These are phyloP conservation scores for Polyergus mexicanus DNA, from an alignment of 1,140 invertebrate species.

Conservation along the genomic window DNA sequence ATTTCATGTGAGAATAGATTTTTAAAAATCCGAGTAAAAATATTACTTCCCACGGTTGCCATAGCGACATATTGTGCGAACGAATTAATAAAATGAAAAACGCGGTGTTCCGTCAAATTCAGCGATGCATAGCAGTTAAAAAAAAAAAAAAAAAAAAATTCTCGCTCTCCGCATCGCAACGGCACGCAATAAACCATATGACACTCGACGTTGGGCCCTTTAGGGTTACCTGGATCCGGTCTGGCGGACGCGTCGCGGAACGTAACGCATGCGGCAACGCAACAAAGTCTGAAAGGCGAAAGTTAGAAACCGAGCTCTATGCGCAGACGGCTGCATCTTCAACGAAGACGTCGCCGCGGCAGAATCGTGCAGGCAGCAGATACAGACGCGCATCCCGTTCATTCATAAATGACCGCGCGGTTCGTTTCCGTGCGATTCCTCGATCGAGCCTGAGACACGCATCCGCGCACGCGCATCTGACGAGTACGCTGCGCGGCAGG, in stretches of 20 bases:
- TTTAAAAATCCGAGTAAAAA: not conserved
- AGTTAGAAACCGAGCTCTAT: not conserved
- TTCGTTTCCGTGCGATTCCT: slow-evolving; percentile 61
- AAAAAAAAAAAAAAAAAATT: not conserved
- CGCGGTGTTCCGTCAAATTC: not conserved
- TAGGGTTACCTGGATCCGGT: slow-evolving; percentile 27
- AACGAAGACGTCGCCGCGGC: slow-evolving; percentile 12
- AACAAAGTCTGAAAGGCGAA: slow-evolving; percentile 25
- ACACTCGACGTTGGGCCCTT: slow-evolving; percentile 34
- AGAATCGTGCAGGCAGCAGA: slow-evolving; percentile 46
- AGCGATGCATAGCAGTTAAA: slow-evolving; percentile 25
- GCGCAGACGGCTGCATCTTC: slow-evolving; percentile 21
- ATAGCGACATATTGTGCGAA: too few relatives aligned
- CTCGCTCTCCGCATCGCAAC: slow-evolving; percentile 29
- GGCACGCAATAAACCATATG: slow-evolving; percentile 49
- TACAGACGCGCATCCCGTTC: slow-evolving; percentile 46
- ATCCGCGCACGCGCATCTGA: slow-evolving; percentile 48
- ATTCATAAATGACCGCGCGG: slow-evolving; percentile 68
- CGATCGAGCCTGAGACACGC: slow-evolving; percentile 58
- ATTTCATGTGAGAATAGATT: not conserved
- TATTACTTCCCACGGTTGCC: too few relatives aligned
- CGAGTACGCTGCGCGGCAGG: slow-evolving; percentile 62
- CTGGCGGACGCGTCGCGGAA: slow-evolving; percentile 19
- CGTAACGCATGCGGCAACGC: slow-evolving; percentile 4
- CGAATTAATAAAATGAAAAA: not conserved